phyloP scores from a whole-genome alignment of 2,797 vertebrate species.

The Phoxinus dragarum region DNA sequence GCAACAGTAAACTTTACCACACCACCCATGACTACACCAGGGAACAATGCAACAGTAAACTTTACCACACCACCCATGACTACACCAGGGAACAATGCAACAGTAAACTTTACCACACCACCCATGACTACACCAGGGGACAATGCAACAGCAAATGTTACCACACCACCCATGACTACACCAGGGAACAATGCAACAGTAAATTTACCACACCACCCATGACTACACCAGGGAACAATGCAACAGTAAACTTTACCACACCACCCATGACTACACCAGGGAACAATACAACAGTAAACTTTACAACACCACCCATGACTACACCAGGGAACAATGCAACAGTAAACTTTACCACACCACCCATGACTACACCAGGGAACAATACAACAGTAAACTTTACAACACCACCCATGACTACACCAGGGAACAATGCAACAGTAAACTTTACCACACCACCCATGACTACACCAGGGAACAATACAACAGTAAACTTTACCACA shows the following conservation, averaged over 20 bases:
- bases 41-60: neutral
- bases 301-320: accelerated
- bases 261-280: neutral
- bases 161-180: neutral
- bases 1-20: neutral
- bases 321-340: neutral
- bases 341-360: neutral
- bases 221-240: neutral
- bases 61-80: neutral
- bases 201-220: constrained; percentile 9
- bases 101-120: constrained; percentile 26
- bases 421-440: neutral
- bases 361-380: neutral
- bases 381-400: neutral
- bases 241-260: constrained; percentile 40
- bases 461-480: neutral
- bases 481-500: neutral
- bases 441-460: neutral
- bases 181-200: neutral
- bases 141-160: neutral
- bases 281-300: neutral
- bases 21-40: neutral
- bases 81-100: neutral
- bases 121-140: neutral
- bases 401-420: neutral